Percentiles rank a stretch among this genome's conserved stretches.
These are phyloP conservation scores for Drosophila kanapiae DNA, from an alignment of 1,140 invertebrate species.

Conservation along the genomic window DNA sequence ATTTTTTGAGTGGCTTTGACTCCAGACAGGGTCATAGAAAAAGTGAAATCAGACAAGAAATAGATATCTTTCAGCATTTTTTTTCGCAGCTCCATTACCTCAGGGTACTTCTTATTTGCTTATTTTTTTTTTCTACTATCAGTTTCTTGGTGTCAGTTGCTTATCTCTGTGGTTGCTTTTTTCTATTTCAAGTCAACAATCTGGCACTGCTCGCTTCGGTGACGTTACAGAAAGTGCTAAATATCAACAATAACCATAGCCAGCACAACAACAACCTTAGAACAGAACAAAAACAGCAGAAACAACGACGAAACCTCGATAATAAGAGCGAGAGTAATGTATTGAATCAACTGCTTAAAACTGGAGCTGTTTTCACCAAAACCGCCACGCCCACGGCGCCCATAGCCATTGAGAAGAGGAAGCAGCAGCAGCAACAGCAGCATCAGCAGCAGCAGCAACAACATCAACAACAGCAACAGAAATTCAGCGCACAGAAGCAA, in stretches of 20 bases:
- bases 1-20: conserved; percentile 13
- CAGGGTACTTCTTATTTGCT: background rate
- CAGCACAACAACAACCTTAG: conserved; percentile 38
- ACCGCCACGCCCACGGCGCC: conserved; percentile 54
- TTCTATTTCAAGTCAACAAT: conserved; percentile 62
- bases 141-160: conserved; percentile 19
- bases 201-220: conserved; percentile 70
- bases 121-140: conserved; percentile 17
- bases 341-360: conserved; percentile 70
- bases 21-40: conserved; percentile 14
- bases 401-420: conserved; percentile 62
- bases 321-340: conserved; percentile 65
- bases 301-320: conserved; percentile 68
- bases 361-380: conserved; percentile 68
- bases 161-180: conserved; percentile 22
- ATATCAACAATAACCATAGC: conserved; percentile 74
- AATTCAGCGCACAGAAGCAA: conserved; percentile 73
- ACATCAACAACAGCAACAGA: conserved; percentile 51
- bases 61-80: conserved; percentile 15
- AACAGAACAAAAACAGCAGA: conserved; percentile 39
- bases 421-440: conserved; percentile 36
- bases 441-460: conserved; percentile 36
- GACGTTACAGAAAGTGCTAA: conserved; percentile 75
- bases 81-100: conserved; percentile 5
- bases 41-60: conserved; percentile 17